These are phyloP conservation scores for Phragmatobia fuliginosa DNA, from an alignment of 2,888 invertebrate genomes.

Conservation along the genomic window DNA sequence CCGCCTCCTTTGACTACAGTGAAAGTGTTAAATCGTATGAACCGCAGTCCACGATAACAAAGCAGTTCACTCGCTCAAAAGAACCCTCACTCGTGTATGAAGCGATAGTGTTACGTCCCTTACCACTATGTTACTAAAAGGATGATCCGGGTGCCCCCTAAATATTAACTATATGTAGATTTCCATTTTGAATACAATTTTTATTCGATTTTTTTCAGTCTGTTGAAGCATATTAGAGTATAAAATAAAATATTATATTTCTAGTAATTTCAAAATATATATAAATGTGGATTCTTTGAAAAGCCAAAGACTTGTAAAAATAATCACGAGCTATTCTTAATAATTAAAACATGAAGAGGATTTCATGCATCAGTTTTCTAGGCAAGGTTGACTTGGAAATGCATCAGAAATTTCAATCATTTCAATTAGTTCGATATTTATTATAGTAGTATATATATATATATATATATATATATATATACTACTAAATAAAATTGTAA, in stretches of 20 bases:
- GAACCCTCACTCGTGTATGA: background rate
- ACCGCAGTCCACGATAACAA: background rate
- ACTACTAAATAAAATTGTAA: too few species aligned
- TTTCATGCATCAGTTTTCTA: too few species aligned
- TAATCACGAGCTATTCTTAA: too few species aligned
- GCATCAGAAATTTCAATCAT: too few species aligned
- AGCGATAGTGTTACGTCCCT: background rate
- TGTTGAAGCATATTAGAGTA: background rate
- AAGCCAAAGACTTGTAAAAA: too few species aligned
- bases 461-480: too few species aligned
- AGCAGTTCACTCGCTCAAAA: background rate
- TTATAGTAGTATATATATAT: too few species aligned
- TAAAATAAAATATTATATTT: too few species aligned
- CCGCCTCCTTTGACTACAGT: background rate
- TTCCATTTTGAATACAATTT: background rate
- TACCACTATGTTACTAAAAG: background rate
- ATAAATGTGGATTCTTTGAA: background rate
- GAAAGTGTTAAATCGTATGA: background rate
- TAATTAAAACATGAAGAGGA: too few species aligned
- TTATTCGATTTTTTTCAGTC: background rate
- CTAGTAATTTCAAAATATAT: background rate
- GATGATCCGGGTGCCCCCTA: background rate
- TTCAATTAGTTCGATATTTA: too few species aligned
- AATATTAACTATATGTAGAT: background rate
- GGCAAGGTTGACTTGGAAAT: too few species aligned